These are phyloP conservation scores for Ethmia dodecea DNA, from an alignment of 2,888 invertebrate species.

Conservation along the genomic window DNA sequence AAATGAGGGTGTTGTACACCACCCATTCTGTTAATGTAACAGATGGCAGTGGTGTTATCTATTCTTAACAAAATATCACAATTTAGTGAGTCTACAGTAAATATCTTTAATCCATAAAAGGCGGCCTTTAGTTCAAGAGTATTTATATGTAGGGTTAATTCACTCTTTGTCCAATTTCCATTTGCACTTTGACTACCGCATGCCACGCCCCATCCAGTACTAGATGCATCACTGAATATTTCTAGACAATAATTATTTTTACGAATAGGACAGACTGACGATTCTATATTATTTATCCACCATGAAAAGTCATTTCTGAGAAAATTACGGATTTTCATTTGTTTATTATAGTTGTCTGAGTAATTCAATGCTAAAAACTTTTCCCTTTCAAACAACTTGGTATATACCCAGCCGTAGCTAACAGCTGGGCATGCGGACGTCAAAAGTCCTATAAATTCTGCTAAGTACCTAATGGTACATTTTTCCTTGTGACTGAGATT, in stretches of 20 bases:
- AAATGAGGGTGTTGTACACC: constrained; percentile 10
- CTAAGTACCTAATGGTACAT: constrained; percentile 1
- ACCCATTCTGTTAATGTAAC: constrained; percentile 13
- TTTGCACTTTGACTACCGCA: constrained; percentile 5
- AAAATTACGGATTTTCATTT: not conserved
- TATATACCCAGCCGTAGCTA: not conserved
- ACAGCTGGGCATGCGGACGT: constrained; percentile 7
- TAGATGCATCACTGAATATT: constrained; percentile 10
- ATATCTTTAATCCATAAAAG: constrained; percentile 8
- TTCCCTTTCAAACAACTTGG: not conserved
- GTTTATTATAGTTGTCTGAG: not conserved
- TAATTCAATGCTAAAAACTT: not conserved
- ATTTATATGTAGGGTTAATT: constrained; percentile 7
- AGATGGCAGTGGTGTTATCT: constrained; percentile 13
- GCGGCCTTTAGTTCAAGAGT: constrained; percentile 10
- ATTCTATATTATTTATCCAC: not conserved
- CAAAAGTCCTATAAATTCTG: not conserved
- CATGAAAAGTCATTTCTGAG: not conserved
- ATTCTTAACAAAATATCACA: constrained; percentile 8
- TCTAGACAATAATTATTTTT: constrained; percentile 1
- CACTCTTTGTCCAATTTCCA: not conserved
- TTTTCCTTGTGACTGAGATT: not conserved
- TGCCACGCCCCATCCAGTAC: constrained; percentile 10
- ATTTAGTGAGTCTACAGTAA: constrained; percentile 4
- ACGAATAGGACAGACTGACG: not conserved